Evolutionary conservation across 2,888 invertebrate species (phyloP).

Genomic region (Lasioglossum calceatum): DNA sequence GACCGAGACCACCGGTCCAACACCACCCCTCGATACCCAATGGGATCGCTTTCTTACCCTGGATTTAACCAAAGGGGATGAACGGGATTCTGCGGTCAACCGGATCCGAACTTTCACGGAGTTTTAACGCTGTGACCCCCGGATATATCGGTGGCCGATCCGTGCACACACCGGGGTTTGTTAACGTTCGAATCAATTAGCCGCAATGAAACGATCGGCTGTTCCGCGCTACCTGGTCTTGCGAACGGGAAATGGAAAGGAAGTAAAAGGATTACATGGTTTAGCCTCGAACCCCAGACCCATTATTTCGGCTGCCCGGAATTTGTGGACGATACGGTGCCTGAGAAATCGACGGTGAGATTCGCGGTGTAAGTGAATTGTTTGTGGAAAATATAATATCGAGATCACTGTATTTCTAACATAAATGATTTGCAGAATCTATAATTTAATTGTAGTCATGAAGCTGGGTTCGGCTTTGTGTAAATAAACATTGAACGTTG

Average conservation of each 20-base stretch:
- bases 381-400: not conserved
- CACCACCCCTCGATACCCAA: not conserved
- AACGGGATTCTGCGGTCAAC: conserved; percentile 5
- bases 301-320: not conserved
- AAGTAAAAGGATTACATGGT: conserved; percentile 19
- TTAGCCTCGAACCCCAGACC: not conserved
- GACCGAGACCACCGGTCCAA: not conserved
- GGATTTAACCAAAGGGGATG: conserved; percentile 26
- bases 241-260: not conserved
- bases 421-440: too few species aligned
- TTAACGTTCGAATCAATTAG: conserved; percentile 14
- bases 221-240: not conserved
- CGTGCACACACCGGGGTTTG: not conserved
- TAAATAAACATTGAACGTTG: not conserved
- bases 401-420: not conserved
- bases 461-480: not conserved
- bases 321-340: not conserved
- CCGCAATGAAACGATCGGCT: conserved; percentile 5
- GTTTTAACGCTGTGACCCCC: conserved; percentile 7
- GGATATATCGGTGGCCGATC: not conserved
- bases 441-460: not conserved
- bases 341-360: not conserved
- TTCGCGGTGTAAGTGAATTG: not conserved
- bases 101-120: conserved; percentile 24
- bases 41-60: not conserved